These are phyloP conservation scores for Pseudopodoces humilis DNA, from an alignment of 2,113 vertebrate species.

Conservation along the genomic window DNA sequence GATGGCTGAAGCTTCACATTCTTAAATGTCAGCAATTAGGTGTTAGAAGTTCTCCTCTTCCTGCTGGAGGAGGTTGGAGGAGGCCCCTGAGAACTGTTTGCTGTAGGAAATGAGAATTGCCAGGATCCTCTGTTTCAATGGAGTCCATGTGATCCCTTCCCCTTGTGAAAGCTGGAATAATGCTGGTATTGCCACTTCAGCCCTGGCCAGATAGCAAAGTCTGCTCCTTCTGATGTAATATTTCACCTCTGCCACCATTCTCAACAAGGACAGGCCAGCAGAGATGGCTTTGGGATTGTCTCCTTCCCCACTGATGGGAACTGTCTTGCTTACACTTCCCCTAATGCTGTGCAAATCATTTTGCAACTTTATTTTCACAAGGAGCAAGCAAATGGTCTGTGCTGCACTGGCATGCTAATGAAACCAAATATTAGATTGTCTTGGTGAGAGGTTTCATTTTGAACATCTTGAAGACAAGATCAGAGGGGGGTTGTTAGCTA, in stretches of 20 bases:
- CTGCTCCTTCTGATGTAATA: background rate
- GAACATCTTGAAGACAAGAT: background rate
- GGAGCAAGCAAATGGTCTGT: background rate
- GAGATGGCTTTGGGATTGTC: background rate
- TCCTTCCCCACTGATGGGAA: background rate
- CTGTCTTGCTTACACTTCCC: background rate
- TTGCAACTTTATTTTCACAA: background rate
- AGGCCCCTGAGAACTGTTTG: constrained; percentile 37
- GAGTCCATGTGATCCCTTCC: background rate
- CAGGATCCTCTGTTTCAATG: background rate
- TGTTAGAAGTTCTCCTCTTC: constrained; percentile 37
- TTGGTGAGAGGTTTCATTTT: background rate
- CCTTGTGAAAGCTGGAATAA: background rate
- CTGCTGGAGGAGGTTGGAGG: constrained; percentile 26
- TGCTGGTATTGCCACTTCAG: background rate
- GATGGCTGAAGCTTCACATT: constrained; percentile 18
- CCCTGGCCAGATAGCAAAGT: background rate
- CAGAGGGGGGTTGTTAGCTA: background rate
- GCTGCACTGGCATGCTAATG: background rate
- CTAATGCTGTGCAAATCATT: background rate
- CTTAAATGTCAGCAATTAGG: constrained; percentile 40
- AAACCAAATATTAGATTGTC: background rate
- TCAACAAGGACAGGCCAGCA: background rate
- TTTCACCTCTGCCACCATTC: background rate
- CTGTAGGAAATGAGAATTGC: background rate